A percentile compares a stretch with the other conserved stretches of the same genome.
phyloP scores from a whole-genome alignment of 1,140 invertebrate genomes.

The Pachypeltis micranthus region DNA sequence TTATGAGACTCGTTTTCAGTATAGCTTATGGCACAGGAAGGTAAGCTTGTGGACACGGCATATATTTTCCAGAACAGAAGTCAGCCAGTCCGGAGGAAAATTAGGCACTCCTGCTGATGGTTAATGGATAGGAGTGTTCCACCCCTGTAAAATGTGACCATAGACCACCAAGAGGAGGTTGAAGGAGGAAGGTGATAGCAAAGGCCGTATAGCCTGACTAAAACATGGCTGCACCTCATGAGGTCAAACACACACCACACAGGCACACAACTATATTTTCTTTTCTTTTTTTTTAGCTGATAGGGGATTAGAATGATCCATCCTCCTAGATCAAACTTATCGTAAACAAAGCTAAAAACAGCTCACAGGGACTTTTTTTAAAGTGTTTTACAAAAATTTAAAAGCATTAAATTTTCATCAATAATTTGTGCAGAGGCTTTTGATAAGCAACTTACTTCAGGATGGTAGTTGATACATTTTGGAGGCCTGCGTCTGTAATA shows the following conservation, averaged over 20 bases:
- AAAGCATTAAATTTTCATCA: neutral
- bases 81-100: neutral
- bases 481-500: conserved; percentile 54
- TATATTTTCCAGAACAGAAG: too few relatives aligned
- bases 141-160: too few relatives aligned
- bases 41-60: too few relatives aligned
- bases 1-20: too few relatives aligned
- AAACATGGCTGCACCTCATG: neutral
- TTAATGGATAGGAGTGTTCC: too few relatives aligned
- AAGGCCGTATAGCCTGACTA: neutral
- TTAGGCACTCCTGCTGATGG: too few relatives aligned
- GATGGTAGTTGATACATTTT: conserved; percentile 79
- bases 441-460: conserved; percentile 44
- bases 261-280: neutral
- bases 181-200: neutral
- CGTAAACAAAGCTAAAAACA: neutral
- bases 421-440: neutral
- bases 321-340: neutral
- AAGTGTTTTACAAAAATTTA: neutral
- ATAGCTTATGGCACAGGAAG: too few relatives aligned
- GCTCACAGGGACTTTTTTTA: neutral
- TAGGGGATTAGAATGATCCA: neutral
- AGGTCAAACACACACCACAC: neutral
- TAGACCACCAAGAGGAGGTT: neutral
- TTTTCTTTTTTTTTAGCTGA: neutral